phyloP scores from a whole-genome alignment of 2,797 vertebrate species.

The Podargus strigoides region DNA sequence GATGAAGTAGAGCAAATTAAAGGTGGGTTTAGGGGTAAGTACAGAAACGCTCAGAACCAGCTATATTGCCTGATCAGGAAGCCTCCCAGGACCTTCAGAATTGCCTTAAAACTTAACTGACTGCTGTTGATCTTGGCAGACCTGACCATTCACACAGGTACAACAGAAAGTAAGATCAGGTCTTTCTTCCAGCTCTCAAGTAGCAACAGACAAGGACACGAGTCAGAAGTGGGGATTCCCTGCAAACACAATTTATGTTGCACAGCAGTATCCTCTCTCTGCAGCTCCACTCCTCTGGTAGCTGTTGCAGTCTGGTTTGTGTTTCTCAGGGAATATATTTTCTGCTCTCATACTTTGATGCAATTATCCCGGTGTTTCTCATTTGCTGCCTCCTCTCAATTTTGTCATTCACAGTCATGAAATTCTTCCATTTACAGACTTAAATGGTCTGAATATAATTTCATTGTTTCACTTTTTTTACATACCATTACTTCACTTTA shows the following conservation, averaged over 20 bases:
- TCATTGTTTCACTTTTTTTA: not conserved
- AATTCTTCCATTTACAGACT: not conserved
- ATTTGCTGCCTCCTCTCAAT: not conserved
- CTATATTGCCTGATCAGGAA: not conserved
- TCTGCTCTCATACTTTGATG: not conserved
- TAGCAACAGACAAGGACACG: not conserved
- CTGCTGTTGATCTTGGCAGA: not conserved
- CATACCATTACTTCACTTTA: not conserved
- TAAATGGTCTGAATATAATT: not conserved
- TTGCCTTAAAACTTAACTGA: not conserved
- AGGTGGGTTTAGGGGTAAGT: constrained; percentile 74
- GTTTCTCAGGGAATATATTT: not conserved
- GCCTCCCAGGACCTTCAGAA: not conserved
- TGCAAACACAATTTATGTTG: not conserved
- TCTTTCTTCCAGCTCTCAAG: not conserved
- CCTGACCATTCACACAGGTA: not conserved
- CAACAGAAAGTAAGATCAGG: not conserved
- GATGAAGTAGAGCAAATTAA: constrained; percentile 92
- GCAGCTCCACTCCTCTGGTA: not conserved
- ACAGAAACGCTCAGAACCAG: not conserved
- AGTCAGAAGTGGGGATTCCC: not conserved
- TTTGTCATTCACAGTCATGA: not conserved
- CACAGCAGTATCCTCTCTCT: not conserved
- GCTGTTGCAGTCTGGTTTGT: not conserved
- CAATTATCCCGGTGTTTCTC: not conserved